Base-by-base conservation (phyloP, 1,140 invertebrate genomes). In the Hyles euphorbiae region DNA sequence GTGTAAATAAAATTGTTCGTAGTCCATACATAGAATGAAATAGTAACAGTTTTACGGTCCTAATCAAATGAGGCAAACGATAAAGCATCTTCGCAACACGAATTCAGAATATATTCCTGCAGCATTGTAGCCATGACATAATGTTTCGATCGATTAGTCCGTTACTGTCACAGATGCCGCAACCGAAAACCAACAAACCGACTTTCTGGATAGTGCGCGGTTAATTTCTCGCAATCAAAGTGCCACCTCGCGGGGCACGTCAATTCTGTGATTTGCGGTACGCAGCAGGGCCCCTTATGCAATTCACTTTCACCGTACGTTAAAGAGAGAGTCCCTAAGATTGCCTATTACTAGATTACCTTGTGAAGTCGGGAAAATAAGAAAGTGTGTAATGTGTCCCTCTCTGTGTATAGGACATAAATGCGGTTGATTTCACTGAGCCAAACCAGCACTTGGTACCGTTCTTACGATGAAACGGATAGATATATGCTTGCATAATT, bases 271-370 rank as follows among this genome's bases (percentile, higher is more conserved):
- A 80, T 79, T 82, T 76, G 79, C 76, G 70, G 81, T 77, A 68
- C 54, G 56, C 57, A 56, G 60, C 65, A 72, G 67, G 74, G 73
- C 61, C 51, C 50, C 63, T 84, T 84, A 84, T 64, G 76, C 71
- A 84, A 84, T 55, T 43, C 60, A 75, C 81, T 84, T 84, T 84
- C 81, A 75, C 80, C 70, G 59, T 75, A 68, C 73, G 68, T 78
- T 79, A 65, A 69, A 76, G 77, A 71, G 78, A 84, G 78, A 81
- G 78, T 76, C 71, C 68, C 73, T 75, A 54, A 76, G 79, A 84
- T 81, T 72, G 72, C 70, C 76, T 71, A 78, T 81, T 81, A 78
- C 74, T 79, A 78, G 70, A 81, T 81, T 76, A 72, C 61, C 68
- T 70, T 67, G 67, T 52, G 59, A 71, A 74, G 70, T 76, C 67